phyloP scores from a whole-genome alignment of 1,140 invertebrate species.

The Pararge aegeria region DNA sequence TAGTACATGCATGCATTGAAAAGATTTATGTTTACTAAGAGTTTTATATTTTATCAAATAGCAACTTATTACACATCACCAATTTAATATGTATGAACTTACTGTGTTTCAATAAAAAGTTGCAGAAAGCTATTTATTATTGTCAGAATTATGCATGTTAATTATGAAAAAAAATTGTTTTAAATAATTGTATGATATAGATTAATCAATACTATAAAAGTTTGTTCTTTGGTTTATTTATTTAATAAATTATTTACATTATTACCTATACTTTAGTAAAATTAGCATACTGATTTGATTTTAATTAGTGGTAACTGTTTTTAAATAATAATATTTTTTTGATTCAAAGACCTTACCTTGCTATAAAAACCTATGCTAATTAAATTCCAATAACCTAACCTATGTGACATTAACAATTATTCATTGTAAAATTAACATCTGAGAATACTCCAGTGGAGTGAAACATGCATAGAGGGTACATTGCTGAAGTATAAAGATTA shows the following conservation, averaged over 20 bases:
- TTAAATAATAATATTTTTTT: no score
- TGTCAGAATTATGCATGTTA: neutral
- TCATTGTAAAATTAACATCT: no score
- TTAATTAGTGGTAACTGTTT: neutral
- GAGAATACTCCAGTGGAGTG: no score
- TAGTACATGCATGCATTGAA: neutral
- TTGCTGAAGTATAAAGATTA: no score
- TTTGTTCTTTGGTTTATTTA: neutral
- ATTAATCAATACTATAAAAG: neutral
- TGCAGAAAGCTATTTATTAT: no score
- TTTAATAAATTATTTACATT: neutral
- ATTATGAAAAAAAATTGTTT: neutral
- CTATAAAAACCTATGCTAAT: no score
- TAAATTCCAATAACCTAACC: no score
- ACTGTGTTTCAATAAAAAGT: no score
- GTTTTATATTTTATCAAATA: neutral
- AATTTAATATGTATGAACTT: neutral
- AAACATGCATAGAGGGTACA: no score
- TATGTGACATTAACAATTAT: no score
- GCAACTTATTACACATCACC: neutral
- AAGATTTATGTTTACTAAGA: conserved; percentile 3
- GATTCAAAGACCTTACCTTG: no score
- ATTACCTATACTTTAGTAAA: neutral
- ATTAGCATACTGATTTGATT: neutral
- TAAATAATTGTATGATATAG: conserved; percentile 2